Evolutionary conservation across 2,113 vertebrate species (phyloP), one percentile per base, ranked within the genome.

Genomic region (Hippocampus guttulatus): DNA sequence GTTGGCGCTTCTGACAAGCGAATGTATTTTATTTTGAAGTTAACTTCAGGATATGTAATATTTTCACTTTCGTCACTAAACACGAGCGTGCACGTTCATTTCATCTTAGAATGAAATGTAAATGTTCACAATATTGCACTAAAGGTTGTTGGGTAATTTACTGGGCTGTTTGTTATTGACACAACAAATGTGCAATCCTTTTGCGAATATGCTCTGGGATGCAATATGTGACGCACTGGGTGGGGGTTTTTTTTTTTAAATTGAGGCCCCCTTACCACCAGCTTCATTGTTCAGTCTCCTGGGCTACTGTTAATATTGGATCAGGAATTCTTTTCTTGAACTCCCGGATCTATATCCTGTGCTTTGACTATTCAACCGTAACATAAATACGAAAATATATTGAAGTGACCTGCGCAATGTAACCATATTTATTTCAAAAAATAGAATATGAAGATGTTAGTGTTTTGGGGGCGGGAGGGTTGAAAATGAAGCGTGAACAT

Each of bases 281-380:
- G 23, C 77, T 78, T 79, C 73, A 30, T 63, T 67, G 72, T 78
- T 84, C 64, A 14, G 78, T 91, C 77, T 82, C 88, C 83, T 78
- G 70, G 90, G 85, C 77, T 75, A 87, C 84, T 68, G 82, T 81
- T 88, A 87, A 85, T 80, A 87, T 76, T 85, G 87, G 80, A 78
- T 78, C 75, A 75, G 79, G 65, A 54, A 77, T 30, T 62, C 70
- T 54, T 72, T n/a, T 74, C 78, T 43, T 64, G 63, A 45, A 68
- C 15, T 75, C 81, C 73, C 71, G 71, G 76, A 75, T 85, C 57
- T 74, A 80, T 55, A 81, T 85, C 80, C 84, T 76, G 81, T 73
- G 74, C 49, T 18, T n/a, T 33, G 2, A 51, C 20, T 51, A 38
- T 8, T 38, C 66, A 55, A 33, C 27, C 20, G 18, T 47, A 23